Base-by-base conservation (phyloP, 2,888 invertebrate species). In the Melanchra persicariae region DNA sequence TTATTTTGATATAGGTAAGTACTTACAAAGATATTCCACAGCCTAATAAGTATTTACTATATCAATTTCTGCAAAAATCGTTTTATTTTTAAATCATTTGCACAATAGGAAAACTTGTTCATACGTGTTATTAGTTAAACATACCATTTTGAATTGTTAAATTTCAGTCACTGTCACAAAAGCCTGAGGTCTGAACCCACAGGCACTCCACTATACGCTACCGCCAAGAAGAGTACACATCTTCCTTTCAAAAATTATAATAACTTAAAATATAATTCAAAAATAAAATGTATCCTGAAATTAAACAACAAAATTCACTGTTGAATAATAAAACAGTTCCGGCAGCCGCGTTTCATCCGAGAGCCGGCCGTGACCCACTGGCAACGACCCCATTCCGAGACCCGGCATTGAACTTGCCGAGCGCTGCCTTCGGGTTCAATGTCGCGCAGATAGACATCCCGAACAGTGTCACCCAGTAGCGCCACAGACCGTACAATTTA, bases 371-470 rank as follows among this genome's bases (percentile, higher is more conserved):
- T 72, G 78, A 79, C 82, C 77, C 49, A 81, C 22, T 72, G 57
- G 0, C 78, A 58, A n/a, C 26, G 71, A 70, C 71, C 60, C 26
- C 8, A 7, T 61, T 72, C 26, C 19, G 22, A 37, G 65, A 19
- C 47, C 47, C 62, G 66, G 24, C 77, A 66, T 57, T 79, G 81
- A 79, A 79, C 77, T 70, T 47, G 61, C 37, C 34, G 15, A 37
- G 22, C 30, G 34, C 34, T 22, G 51, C 51, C 22, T 54, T 37
- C 15, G 22, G 68, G 37, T 55, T 82, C 78, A 79, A 65, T 72
- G 73, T 62, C 73, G 15, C 37, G 49, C 12, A 47, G 59, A 63
- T 19, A 47, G 26, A 34, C 45, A 40, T 17, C 45, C 5, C 34
- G 51, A n/a, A 22, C 17, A 54, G 45, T 59, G 49, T 65, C 17